Percentiles rank a stretch among this genome's conserved stretches.
Evolutionary conservation across 2,113 vertebrate genomes (phyloP).

Genomic region (Macquaria ambigua): DNA sequence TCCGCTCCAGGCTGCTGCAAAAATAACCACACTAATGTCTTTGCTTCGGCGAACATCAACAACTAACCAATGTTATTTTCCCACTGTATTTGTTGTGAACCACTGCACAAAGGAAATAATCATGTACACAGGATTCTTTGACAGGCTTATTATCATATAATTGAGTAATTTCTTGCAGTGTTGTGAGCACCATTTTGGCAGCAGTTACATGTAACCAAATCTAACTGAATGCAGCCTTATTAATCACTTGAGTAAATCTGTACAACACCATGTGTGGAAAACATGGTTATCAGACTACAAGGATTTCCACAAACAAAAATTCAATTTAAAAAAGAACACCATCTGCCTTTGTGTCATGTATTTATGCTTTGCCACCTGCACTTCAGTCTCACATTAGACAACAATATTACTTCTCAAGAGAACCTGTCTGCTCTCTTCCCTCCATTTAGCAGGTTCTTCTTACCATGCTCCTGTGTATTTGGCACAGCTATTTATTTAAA

Average conservation of each 20-base stretch:
- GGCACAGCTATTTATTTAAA: background rate
- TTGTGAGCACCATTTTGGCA: background rate
- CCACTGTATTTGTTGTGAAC: background rate
- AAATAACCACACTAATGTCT: background rate
- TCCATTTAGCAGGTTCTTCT: background rate
- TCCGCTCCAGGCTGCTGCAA: background rate
- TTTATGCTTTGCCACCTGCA: background rate
- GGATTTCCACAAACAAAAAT: background rate
- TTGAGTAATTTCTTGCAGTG: background rate
- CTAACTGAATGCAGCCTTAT: background rate
- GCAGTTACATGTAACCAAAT: background rate
- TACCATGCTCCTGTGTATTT: background rate
- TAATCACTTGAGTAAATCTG: background rate
- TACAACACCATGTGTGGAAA: background rate
- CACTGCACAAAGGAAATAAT: background rate
- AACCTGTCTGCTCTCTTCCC: background rate
- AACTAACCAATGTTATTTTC: background rate
- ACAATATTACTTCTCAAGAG: background rate
- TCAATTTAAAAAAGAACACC: background rate
- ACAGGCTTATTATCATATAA: background rate
- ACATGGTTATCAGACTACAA: background rate
- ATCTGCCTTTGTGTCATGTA: background rate
- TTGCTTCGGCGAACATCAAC: background rate
- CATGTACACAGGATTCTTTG: background rate
- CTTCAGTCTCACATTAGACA: background rate